Evolutionary conservation across 2,113 vertebrate genomes (phyloP).

Genomic region (Micromys minutus): DNA sequence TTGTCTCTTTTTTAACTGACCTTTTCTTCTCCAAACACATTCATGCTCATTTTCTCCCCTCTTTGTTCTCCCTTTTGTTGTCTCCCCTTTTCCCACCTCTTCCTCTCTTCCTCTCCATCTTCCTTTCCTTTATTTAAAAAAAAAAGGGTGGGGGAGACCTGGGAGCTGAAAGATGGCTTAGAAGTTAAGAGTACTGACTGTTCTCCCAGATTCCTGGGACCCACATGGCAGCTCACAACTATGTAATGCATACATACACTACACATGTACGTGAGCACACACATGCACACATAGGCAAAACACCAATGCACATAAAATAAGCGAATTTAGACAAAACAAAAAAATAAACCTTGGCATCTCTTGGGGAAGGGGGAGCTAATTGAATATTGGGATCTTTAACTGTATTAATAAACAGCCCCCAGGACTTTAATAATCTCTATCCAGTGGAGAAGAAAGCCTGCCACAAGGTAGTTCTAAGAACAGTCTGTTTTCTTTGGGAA

Average conservation of each 20-base stretch:
- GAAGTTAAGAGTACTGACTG: neutral
- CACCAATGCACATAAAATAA: neutral
- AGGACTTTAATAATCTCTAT: neutral
- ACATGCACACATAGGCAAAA: neutral
- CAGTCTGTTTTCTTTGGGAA: neutral
- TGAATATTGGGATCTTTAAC: constrained; percentile 24
- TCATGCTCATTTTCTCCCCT: neutral
- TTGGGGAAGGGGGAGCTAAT: neutral
- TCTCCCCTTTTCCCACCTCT: too few species aligned
- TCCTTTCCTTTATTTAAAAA: neutral
- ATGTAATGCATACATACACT: neutral
- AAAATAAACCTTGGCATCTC: neutral
- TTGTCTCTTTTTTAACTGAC: neutral
- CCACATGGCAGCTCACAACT: neutral
- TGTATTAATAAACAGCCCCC: neutral
- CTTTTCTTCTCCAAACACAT: neutral
- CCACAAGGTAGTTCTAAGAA: neutral
- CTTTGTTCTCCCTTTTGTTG: too few species aligned
- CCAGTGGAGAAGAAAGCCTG: neutral
- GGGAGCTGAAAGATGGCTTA: neutral
- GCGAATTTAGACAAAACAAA: neutral
- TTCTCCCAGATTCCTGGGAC: neutral
- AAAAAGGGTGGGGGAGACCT: neutral
- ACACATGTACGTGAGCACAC: neutral
- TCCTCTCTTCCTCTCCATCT: neutral